Conservation (phyloP, 1,140 invertebrate species). For the Caerostris darwini region DNA sequence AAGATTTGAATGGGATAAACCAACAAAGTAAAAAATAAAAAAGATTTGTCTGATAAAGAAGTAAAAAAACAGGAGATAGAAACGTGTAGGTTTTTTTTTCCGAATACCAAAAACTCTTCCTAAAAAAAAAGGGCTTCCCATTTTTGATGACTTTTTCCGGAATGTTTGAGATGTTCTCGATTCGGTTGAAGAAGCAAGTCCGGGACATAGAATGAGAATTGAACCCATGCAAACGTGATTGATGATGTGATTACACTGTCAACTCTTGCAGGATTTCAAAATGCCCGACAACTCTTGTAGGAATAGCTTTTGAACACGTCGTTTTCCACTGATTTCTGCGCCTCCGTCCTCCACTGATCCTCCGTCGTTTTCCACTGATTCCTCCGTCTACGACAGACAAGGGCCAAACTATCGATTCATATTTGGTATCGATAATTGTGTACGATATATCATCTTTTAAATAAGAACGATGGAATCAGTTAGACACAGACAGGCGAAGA, state of each 20-base stretch:
- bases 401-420: neutral
- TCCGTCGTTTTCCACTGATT: too few relatives aligned
- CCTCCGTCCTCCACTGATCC: too few relatives aligned
- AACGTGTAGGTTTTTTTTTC: neutral
- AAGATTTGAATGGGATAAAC: too few relatives aligned
- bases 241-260: slow-evolving; percentile 24
- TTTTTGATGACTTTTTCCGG: slow-evolving; percentile 33
- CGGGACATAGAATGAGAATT: slow-evolving; percentile 36
- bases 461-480: slow-evolving; percentile 11
- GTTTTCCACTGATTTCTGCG: neutral
- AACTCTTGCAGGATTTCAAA: neutral
- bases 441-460: slow-evolving; percentile 28
- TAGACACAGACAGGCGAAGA: neutral
- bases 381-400: too few relatives aligned
- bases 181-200: neutral
- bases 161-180: slow-evolving; percentile 34
- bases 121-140: neutral
- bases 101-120: neutral
- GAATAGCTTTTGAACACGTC: neutral
- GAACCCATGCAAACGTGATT: slow-evolving; percentile 18
- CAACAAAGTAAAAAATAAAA: too few relatives aligned
- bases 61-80: too few relatives aligned
- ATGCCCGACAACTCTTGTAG: neutral
- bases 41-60: too few relatives aligned
- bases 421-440: slow-evolving; percentile 19